phyloP scores from a whole-genome alignment of 2,888 invertebrate species.

The Neoascia interrupta region DNA sequence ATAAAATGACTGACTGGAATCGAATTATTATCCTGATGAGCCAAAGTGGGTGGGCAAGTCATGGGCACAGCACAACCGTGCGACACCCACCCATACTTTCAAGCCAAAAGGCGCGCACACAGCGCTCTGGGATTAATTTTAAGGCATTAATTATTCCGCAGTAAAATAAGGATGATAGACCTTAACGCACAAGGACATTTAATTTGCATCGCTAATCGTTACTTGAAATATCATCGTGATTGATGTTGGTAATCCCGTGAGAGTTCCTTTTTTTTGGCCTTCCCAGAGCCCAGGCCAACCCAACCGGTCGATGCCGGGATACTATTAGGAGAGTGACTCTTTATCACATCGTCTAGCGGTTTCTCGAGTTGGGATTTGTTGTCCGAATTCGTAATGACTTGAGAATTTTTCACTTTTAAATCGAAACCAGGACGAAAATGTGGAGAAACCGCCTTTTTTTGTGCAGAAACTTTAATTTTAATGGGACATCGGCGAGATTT shows the following conservation, averaged over 20 bases:
- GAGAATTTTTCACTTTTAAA: constrained; percentile 10
- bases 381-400: constrained; percentile 47
- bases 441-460: constrained; percentile 25
- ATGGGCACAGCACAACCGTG: neutral
- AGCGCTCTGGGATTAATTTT: constrained; percentile 55
- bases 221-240: constrained; percentile 65
- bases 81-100: no score
- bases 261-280: constrained; percentile 3
- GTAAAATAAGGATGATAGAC: constrained; percentile 55
- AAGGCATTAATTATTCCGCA: constrained; percentile 63
- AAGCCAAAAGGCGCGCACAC: neutral
- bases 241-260: constrained; percentile 59
- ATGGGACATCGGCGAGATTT: constrained; percentile 31
- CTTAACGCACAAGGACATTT: constrained; percentile 67
- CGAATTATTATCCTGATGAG: constrained; percentile 52
- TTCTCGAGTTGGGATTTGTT: constrained; percentile 15
- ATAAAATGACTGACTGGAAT: constrained; percentile 52
- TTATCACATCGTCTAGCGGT: constrained; percentile 18
- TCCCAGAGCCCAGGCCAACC: no score
- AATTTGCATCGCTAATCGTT: constrained; percentile 69
- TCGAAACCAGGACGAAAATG: neutral
- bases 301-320: no score
- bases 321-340: no score
- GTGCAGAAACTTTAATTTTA: constrained; percentile 35
- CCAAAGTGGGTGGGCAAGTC: no score